phyloP scores from a whole-genome alignment of 2,888 invertebrate species.

The Entomobrya multifasciata region DNA sequence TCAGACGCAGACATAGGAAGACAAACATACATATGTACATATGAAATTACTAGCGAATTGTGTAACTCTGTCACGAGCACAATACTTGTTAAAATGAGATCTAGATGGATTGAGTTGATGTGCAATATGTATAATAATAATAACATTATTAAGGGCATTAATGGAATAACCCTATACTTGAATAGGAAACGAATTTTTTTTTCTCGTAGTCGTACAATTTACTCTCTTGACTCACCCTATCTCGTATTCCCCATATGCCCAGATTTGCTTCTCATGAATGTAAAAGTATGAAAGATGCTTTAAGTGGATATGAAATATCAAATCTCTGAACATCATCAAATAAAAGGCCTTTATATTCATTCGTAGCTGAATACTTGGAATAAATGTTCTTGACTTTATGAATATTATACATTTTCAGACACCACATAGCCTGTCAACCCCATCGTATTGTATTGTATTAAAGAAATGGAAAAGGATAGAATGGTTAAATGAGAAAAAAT shows the following conservation, averaged over 20 bases:
- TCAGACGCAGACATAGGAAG: neutral
- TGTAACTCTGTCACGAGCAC: conserved; percentile 73
- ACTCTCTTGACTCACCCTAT: conserved; percentile 61
- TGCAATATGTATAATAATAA: conserved; percentile 53
- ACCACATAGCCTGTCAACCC: no score
- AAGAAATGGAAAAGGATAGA: no score
- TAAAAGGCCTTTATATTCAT: no score
- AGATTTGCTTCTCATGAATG: conserved; percentile 64
- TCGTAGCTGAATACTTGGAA: no score
- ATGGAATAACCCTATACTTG: conserved; percentile 56
- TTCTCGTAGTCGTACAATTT: no score
- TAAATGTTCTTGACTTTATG: no score
- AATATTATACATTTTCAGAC: no score
- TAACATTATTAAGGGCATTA: conserved; percentile 67
- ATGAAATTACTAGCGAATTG: conserved; percentile 31
- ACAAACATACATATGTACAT: no score
- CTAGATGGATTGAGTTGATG: conserved; percentile 73
- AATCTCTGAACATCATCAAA: no score
- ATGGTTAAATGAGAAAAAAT: no score
- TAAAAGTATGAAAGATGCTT: conserved; percentile 31
- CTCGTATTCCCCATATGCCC: conserved; percentile 60
- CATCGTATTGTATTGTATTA: no score
- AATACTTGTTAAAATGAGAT: conserved; percentile 66
- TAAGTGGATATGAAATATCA: no score
- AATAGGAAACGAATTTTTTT: conserved; percentile 61